Evolutionary conservation across 1,140 invertebrate species (phyloP).

Genomic region (Telenomus remus): DNA sequence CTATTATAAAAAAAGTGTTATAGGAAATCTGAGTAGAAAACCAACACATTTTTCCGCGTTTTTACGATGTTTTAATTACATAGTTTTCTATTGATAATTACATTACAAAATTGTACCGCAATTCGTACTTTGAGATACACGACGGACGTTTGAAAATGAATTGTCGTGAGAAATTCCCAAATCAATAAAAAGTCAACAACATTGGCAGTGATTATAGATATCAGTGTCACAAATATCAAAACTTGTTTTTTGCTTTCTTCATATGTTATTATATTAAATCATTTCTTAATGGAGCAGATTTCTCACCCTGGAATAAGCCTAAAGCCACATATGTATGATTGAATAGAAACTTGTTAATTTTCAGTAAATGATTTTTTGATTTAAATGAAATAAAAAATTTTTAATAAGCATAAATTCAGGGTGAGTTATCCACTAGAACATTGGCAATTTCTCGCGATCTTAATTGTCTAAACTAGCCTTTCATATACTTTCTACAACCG

Average conservation of each 20-base stretch:
- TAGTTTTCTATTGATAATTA: constrained; percentile 65
- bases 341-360: no score
- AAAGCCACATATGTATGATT: no score
- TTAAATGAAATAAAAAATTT: no score
- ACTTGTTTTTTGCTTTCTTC: not conserved
- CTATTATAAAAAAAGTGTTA: no score
- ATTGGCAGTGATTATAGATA: constrained; percentile 17
- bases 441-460: constrained; percentile 39
- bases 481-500: constrained; percentile 44
- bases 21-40: no score
- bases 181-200: constrained; percentile 4
- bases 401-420: no score
- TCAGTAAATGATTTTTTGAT: no score
- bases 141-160: constrained; percentile 47
- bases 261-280: no score
- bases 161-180: constrained; percentile 43
- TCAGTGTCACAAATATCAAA: constrained; percentile 21
- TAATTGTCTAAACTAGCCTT: constrained; percentile 38
- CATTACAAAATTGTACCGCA: constrained; percentile 67
- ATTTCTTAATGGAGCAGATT: no score
- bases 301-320: no score
- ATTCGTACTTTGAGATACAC: constrained; percentile 50
- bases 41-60: constrained; percentile 21
- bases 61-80: constrained; percentile 66
- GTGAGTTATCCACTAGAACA: no score